Conservation (phyloP, 2,113 vertebrate genomes). For the Pelodiscus sinensis region DNA sequence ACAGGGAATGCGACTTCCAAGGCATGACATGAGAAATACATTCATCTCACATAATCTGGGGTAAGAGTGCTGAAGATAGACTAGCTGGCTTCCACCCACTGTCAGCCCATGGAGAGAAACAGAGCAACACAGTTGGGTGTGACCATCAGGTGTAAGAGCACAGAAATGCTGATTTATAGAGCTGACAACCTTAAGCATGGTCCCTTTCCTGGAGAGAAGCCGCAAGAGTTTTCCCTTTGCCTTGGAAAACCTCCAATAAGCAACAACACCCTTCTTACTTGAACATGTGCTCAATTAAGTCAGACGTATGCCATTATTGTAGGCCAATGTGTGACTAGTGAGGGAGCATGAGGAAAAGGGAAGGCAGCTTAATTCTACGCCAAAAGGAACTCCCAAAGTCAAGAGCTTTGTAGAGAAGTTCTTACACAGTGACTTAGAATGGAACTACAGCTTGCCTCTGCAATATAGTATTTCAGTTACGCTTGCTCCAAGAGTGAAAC, state of each 20-base stretch:
- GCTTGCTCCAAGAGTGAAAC: not conserved
- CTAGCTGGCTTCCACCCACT: constrained; percentile 76
- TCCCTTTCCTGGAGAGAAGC: constrained; percentile 7
- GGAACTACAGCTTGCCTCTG: constrained; percentile 9
- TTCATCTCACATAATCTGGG: constrained; percentile 76
- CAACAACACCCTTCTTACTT: not conserved
- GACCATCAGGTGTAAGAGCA: constrained; percentile 70
- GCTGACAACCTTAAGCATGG: constrained; percentile 57
- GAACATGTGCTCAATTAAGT: not conserved
- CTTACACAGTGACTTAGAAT: not conserved
- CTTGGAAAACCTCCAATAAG: constrained; percentile 44
- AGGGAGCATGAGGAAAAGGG: constrained; percentile 16
- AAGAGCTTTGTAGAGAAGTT: not conserved
- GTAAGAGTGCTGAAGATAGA: constrained; percentile 75
- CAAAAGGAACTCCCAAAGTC: constrained; percentile 15
- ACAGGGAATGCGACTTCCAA: constrained; percentile 73
- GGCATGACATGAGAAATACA: constrained; percentile 76
- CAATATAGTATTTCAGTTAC: not conserved
- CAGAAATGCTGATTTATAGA: constrained; percentile 63
- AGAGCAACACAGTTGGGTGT: constrained; percentile 76
- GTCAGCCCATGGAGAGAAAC: constrained; percentile 76
- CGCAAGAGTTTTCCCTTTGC: constrained; percentile 41
- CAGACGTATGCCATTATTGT: not conserved
- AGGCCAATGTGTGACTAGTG: not conserved
- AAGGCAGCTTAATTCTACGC: constrained; percentile 18